These are phyloP conservation scores for Tragelaphus scriptus DNA, from an alignment of 2,113 vertebrate genomes.

Conservation along the genomic window DNA sequence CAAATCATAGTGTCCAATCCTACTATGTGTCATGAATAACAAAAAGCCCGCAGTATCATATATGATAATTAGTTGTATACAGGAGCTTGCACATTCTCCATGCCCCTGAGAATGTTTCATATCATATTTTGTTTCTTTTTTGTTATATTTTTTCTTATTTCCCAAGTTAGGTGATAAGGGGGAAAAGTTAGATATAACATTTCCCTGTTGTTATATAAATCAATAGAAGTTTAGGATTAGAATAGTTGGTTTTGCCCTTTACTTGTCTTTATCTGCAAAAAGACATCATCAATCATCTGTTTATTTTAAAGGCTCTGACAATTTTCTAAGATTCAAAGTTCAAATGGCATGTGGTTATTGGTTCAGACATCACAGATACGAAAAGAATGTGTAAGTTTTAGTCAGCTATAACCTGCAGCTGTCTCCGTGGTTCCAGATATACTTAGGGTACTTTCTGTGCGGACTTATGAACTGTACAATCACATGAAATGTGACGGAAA, in stretches of 20 bases:
- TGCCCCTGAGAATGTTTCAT: neutral
- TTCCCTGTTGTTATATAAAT: neutral
- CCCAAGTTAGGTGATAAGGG: neutral
- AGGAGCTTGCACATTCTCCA: neutral
- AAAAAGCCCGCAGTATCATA: neutral
- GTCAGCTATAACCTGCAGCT: constrained; percentile 27
- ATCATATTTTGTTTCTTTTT: neutral
- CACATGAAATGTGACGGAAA: constrained; percentile 39
- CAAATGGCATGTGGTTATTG: constrained; percentile 15
- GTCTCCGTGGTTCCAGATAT: constrained; percentile 22
- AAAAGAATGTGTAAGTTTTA: constrained; percentile 31
- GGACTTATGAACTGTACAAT: constrained; percentile 10
- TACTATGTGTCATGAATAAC: neutral
- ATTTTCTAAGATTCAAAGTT: constrained; percentile 38
- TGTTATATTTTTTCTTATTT: neutral
- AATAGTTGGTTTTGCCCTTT: neutral
- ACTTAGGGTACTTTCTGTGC: neutral
- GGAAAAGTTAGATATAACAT: neutral
- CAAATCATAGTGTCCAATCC: neutral
- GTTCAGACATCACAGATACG: constrained; percentile 12
- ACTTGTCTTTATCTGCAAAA: neutral
- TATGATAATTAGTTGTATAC: neutral
- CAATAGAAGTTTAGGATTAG: neutral
- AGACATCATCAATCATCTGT: neutral
- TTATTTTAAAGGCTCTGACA: constrained; percentile 40